These are phyloP conservation scores for Homarus americanus DNA, from an alignment of 1,140 invertebrate species.

Conservation along the genomic window DNA sequence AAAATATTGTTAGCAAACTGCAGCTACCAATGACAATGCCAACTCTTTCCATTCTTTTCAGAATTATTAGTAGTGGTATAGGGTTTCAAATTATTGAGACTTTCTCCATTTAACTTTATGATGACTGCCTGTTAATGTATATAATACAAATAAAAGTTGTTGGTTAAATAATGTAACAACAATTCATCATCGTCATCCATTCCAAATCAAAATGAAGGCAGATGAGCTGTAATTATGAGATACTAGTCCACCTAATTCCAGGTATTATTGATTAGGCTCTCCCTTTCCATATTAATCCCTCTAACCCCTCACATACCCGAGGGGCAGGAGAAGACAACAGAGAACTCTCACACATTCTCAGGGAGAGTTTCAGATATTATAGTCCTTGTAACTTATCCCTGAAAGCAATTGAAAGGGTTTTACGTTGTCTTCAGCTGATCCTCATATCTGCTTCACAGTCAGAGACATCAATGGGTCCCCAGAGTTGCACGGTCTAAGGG, in stretches of 20 bases:
- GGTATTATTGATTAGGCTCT: conserved; percentile 72
- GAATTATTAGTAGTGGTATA: conserved; percentile 70
- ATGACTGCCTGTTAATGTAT: conserved; percentile 73
- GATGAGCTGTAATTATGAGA: conserved; percentile 69
- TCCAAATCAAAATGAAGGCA: conserved; percentile 73
- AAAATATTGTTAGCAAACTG: conserved; percentile 72
- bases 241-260: conserved; percentile 71
- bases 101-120: conserved; percentile 70
- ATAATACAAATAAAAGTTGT: conserved; percentile 73
- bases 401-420: conserved; percentile 37
- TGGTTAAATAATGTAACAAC: conserved; percentile 69
- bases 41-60: conserved; percentile 72
- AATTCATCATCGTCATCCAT: conserved; percentile 72
- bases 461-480: conserved; percentile 65
- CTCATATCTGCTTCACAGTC: conserved; percentile 50
- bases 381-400: conserved; percentile 53
- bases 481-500: conserved; percentile 50
- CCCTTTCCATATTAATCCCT: conserved; percentile 62
- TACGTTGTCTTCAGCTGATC: conserved; percentile 51
- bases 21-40: conserved; percentile 72
- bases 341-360: conserved; percentile 27
- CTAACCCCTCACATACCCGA: conserved; percentile 56
- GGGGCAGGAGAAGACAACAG: conserved; percentile 52
- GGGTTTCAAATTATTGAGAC: conserved; percentile 71
- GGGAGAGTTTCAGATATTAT: conserved; percentile 23